Evolutionary conservation across 2,888 invertebrate species (phyloP).

Genomic region (Macrosoma leucophasiata): DNA sequence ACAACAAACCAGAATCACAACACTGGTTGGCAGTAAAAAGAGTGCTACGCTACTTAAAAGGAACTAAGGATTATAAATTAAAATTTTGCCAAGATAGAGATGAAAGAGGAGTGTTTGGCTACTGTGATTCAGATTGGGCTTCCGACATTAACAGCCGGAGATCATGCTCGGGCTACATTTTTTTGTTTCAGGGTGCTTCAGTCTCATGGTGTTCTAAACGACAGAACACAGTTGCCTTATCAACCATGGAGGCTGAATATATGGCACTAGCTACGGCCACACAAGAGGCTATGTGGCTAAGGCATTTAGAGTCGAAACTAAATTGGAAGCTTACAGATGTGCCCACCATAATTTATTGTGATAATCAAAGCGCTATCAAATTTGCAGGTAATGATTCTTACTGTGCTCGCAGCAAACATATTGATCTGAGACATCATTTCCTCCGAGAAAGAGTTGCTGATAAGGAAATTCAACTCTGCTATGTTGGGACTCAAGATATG

Average conservation of each 20-base stretch:
- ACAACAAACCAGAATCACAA: constrained; percentile 5
- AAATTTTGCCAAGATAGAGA: constrained; percentile 16
- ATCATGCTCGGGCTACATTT: constrained; percentile 27
- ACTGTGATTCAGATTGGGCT: constrained; percentile 28
- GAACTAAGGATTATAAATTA: constrained; percentile 17
- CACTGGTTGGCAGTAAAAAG: constrained; percentile 20
- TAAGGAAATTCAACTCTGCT: constrained; percentile 16
- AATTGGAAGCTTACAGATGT: constrained; percentile 8
- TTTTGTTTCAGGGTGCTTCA: constrained; percentile 25
- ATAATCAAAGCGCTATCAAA: constrained; percentile 28
- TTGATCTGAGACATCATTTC: constrained; percentile 28
- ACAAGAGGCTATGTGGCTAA: too few species aligned
- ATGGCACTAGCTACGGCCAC: constrained; percentile 26
- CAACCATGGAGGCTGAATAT: constrained; percentile 29
- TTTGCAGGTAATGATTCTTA: constrained; percentile 25
- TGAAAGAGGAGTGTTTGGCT: constrained; percentile 18
- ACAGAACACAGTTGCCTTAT: constrained; percentile 29
- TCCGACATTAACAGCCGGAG: constrained; percentile 13
- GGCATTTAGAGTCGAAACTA: too few species aligned
- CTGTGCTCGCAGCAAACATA: constrained; percentile 24
- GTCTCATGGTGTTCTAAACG: constrained; percentile 26
- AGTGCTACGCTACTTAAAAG: constrained; percentile 21
- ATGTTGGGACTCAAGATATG: constrained; percentile 17
- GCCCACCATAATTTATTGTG: constrained; percentile 20
- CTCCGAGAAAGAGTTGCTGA: constrained; percentile 18